Evolutionary conservation across 2,113 vertebrate species (phyloP).

Genomic region (Amia ocellicauda): DNA sequence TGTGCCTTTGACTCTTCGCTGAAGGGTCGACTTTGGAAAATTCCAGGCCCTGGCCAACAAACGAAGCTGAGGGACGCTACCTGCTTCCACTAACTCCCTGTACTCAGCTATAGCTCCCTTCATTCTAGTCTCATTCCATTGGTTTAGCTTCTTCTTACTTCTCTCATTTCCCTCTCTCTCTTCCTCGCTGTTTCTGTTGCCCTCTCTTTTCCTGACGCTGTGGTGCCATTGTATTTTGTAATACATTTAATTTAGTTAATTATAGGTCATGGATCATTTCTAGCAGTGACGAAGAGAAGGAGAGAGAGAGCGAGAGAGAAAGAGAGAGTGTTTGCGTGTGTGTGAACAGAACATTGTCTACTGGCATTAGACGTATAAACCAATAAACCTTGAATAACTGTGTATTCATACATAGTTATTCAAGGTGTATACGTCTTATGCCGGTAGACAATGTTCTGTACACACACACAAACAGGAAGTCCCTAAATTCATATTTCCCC

Average conservation of each 20-base stretch:
- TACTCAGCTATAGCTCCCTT: slow-evolving; percentile 18
- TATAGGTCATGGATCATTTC: too few relatives aligned
- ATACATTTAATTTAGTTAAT: slow-evolving; percentile 4
- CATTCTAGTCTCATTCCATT: slow-evolving; percentile 20
- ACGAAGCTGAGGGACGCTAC: slow-evolving; percentile 3
- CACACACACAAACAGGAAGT: too few relatives aligned
- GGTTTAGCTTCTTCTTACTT: slow-evolving; percentile 10
- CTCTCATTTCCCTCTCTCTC: neutral
- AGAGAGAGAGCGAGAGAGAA: too few relatives aligned
- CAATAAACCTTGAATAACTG: too few relatives aligned
- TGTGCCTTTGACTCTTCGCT: slow-evolving; percentile 18
- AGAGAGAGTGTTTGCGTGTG: too few relatives aligned
- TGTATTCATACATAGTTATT: too few relatives aligned
- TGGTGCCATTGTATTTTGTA: slow-evolving; percentile 5
- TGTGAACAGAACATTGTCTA: too few relatives aligned
- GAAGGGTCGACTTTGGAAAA: slow-evolving; percentile 18
- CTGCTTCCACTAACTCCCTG: slow-evolving; percentile 7
- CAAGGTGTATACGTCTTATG: too few relatives aligned
- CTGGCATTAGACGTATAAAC: too few relatives aligned
- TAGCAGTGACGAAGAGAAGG: too few relatives aligned
- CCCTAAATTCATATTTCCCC: slow-evolving; percentile 8
- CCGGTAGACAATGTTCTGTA: too few relatives aligned
- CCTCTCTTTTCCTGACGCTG: neutral
- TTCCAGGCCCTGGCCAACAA: slow-evolving; percentile 16
- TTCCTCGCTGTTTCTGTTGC: neutral